Evolutionary conservation across 2,888 invertebrate species (phyloP).

Genomic region (Trileptium ribeirensis): DNA sequence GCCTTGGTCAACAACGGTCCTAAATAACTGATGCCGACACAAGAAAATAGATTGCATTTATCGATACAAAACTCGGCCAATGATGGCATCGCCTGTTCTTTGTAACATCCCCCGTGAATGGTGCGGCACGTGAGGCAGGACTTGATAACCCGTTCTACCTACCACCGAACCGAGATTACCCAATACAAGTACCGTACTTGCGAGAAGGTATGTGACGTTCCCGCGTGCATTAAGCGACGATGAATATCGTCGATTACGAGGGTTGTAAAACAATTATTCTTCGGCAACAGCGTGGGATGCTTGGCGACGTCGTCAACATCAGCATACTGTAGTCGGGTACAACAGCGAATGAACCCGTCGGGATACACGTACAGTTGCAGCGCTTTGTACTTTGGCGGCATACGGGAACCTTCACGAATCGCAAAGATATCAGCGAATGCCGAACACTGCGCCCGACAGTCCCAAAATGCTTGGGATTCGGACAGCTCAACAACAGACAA

Average conservation of each 20-base stretch:
- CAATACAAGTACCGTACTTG: constrained; percentile 6
- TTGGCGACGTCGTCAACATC: neutral
- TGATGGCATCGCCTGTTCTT: neutral
- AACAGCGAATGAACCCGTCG: constrained; percentile 2
- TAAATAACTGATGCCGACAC: neutral
- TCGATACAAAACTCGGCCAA: neutral
- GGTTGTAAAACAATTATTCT: neutral
- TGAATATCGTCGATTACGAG: neutral
- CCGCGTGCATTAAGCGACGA: neutral
- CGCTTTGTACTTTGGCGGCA: neutral
- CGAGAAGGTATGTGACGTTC: constrained; percentile 8
- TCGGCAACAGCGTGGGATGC: constrained; percentile 13
- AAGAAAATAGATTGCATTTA: neutral
- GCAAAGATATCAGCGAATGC: neutral
- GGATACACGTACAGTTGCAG: neutral
- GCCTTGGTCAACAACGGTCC: constrained; percentile 4
- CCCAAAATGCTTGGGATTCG: neutral
- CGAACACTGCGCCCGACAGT: neutral
- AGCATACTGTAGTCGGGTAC: neutral
- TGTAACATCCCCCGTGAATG: neutral
- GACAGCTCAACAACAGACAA: neutral
- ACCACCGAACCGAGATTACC: neutral
- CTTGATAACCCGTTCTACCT: neutral
- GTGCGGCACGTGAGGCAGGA: neutral
- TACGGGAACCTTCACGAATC: neutral